A percentile compares a stretch with the other conserved stretches of the same genome.
Conservation (phyloP, 1,140 invertebrate species). For the Trypoxylus dichotomus region DNA sequence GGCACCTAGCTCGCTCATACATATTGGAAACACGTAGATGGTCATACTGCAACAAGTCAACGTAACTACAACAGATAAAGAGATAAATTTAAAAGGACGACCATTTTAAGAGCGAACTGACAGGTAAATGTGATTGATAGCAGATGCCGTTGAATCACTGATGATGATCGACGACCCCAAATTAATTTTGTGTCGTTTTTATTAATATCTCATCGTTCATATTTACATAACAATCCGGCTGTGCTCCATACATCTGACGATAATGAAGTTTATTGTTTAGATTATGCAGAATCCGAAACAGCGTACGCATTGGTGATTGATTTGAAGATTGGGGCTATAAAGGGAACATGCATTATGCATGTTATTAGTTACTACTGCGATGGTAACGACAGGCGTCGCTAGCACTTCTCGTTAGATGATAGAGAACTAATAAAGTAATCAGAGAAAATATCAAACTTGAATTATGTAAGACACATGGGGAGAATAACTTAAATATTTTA, state of each 20-base stretch:
- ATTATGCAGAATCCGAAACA: background rate
- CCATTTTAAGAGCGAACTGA: slow-evolving; percentile 9
- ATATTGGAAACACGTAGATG: too few relatives aligned
- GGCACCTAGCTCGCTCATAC: too few relatives aligned
- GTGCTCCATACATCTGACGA: background rate
- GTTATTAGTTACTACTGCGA: background rate
- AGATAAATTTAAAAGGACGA: background rate
- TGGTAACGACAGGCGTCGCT: background rate
- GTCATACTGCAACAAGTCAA: too few relatives aligned
- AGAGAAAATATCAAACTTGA: too few relatives aligned
- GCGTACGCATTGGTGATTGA: background rate
- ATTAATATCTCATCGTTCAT: slow-evolving; percentile 5
- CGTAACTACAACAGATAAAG: background rate
- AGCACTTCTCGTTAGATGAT: background rate
- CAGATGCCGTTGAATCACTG: slow-evolving; percentile 17
- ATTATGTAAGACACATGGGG: too few relatives aligned
- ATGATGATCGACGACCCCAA: slow-evolving; percentile 7
- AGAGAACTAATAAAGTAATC: background rate
- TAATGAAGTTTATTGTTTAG: slow-evolving; percentile 20
- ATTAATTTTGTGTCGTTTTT: slow-evolving; percentile 19
- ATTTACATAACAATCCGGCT: slow-evolving; percentile 13
- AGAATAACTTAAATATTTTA: too few relatives aligned
- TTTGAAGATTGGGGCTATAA: background rate
- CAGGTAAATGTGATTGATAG: background rate
- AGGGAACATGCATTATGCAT: background rate